Evolutionary conservation across 2,888 invertebrate species (phyloP).

Genomic region (Stenotaenia linearis): DNA sequence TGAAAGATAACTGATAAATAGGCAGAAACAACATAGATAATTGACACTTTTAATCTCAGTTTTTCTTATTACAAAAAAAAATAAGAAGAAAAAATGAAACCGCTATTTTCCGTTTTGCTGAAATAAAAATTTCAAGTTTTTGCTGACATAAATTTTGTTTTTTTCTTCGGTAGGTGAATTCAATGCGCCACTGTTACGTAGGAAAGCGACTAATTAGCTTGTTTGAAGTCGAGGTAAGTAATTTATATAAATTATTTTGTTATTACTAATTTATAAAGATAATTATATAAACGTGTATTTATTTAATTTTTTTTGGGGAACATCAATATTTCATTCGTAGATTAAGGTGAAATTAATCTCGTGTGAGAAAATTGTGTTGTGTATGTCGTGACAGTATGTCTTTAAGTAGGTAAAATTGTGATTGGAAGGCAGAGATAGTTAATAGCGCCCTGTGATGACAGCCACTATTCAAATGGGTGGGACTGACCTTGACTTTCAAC

Average conservation of each 20-base stretch:
- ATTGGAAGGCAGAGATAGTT: slow-evolving; percentile 21
- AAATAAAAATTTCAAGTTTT: too few relatives aligned
- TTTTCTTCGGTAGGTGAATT: too few relatives aligned
- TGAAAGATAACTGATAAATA: slow-evolving; percentile 17
- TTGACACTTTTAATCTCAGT: background rate
- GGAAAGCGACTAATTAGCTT: too few relatives aligned
- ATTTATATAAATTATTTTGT: too few relatives aligned
- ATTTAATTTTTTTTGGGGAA: background rate
- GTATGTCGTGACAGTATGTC: slow-evolving; percentile 1
- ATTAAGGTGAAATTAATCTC: slow-evolving; percentile 3
- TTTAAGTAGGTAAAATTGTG: slow-evolving; percentile 16
- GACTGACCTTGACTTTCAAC: slow-evolving; percentile 10
- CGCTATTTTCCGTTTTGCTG: too few relatives aligned
- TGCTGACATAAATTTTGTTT: too few relatives aligned
- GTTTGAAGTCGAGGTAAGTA: too few relatives aligned
- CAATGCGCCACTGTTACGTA: too few relatives aligned
- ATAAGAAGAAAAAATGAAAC: background rate
- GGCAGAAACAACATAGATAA: background rate
- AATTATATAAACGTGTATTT: background rate
- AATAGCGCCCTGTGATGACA: slow-evolving; percentile 4
- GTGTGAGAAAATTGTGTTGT: background rate
- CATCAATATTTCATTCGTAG: background rate
- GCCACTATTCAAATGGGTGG: slow-evolving; percentile 21
- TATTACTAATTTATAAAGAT: background rate
- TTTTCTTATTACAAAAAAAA: background rate